phyloP scores from a whole-genome alignment of 1,140 invertebrate species.

The Pectinophora gossypiella region DNA sequence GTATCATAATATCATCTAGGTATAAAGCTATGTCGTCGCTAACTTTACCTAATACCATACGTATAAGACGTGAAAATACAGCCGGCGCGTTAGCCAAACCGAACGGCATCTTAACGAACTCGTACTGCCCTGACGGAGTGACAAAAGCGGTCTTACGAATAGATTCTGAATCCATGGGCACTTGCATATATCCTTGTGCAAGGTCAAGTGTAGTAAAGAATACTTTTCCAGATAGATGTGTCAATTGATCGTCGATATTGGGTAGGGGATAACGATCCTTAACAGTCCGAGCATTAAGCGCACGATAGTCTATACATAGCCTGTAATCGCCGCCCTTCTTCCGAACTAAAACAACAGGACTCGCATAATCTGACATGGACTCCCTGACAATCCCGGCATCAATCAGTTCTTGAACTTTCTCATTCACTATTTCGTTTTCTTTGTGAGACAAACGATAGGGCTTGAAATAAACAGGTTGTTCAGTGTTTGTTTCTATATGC shows the following conservation, averaged over 20 bases:
- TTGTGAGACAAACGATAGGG: constrained; percentile 16
- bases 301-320: constrained; percentile 50
- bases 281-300: constrained; percentile 59
- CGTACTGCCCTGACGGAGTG: constrained; percentile 6
- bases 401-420: constrained; percentile 12
- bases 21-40: background rate
- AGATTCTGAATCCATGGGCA: constrained; percentile 28
- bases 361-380: constrained; percentile 18
- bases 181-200: constrained; percentile 54
- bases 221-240: constrained; percentile 19
- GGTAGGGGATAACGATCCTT: constrained; percentile 69
- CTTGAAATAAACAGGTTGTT: background rate
- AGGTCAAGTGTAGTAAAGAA: constrained; percentile 40
- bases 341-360: constrained; percentile 18
- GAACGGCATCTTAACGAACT: background rate
- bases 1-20: constrained; percentile 4
- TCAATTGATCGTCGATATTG: constrained; percentile 62
- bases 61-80: no score
- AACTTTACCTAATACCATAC: background rate
- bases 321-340: constrained; percentile 25
- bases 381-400: constrained; percentile 9
- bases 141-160: constrained; percentile 31
- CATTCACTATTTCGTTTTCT: constrained; percentile 10
- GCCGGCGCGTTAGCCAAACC: background rate
- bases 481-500: background rate